Conservation (phyloP, 2,888 invertebrate species). For the Elegia similella region DNA sequence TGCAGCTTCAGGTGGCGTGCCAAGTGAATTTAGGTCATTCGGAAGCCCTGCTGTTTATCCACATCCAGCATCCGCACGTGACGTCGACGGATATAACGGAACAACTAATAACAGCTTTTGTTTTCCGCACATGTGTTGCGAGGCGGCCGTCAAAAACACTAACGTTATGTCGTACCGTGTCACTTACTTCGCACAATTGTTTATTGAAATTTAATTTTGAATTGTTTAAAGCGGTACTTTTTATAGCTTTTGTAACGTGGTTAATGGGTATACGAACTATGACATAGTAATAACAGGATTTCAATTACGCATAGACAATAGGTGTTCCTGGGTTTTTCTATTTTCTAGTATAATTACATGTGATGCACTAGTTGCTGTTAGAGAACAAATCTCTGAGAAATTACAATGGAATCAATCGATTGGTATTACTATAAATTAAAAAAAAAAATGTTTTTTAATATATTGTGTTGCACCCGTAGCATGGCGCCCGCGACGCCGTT, state of each 20-base stretch:
- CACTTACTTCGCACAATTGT: slow-evolving; percentile 16
- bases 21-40: slow-evolving; percentile 43
- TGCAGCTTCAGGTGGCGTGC: not conserved
- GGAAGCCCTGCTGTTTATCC: slow-evolving; percentile 26
- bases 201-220: slow-evolving; percentile 15
- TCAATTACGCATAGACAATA: not conserved
- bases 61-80: slow-evolving; percentile 43
- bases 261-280: not conserved
- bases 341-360: not conserved
- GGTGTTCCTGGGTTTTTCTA: not conserved
- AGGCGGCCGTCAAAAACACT: slow-evolving; percentile 12
- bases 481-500: no score
- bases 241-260: not conserved
- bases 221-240: not conserved
- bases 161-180: slow-evolving; percentile 13
- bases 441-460: no score
- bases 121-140: slow-evolving; percentile 27
- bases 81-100: slow-evolving; percentile 59
- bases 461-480: no score
- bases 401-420: no score
- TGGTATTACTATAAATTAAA: no score
- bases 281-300: not conserved
- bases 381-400: no score
- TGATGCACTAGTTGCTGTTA: no score
- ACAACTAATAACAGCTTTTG: slow-evolving; percentile 28